Evolutionary conservation across 2,113 vertebrate species (phyloP).

Genomic region (Rhipidura dahli): DNA sequence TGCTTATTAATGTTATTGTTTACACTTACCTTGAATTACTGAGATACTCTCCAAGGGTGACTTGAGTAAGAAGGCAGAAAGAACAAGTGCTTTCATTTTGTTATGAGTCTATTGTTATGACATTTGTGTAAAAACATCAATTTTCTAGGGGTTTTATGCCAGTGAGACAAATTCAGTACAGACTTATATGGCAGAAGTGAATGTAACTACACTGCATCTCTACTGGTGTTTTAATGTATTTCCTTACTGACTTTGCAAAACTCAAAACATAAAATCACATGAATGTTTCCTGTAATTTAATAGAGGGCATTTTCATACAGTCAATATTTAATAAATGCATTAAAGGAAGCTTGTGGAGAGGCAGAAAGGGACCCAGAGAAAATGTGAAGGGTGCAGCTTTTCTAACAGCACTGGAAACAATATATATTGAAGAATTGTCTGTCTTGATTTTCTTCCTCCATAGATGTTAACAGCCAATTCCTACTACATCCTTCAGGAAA

Average conservation of each 20-base stretch:
- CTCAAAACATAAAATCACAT: conserved; percentile 13
- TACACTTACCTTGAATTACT: neutral
- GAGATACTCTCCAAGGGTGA: neutral
- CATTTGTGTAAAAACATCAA: neutral
- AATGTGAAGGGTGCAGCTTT: neutral
- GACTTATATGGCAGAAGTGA: neutral
- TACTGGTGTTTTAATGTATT: neutral
- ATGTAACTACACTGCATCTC: neutral
- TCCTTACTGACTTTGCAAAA: conserved; percentile 6
- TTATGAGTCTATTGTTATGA: neutral
- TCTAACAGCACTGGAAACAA: neutral
- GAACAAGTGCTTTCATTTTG: neutral
- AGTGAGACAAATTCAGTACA: neutral
- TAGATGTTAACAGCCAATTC: neutral
- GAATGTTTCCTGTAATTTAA: conserved; percentile 28
- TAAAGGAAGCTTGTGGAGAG: neutral
- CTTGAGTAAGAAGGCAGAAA: neutral
- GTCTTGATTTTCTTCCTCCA: neutral
- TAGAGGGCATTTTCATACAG: neutral
- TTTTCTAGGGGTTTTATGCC: neutral
- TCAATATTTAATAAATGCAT: conserved; percentile 40
- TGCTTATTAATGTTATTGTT: neutral
- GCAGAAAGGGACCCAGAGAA: neutral
- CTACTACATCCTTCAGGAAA: neutral
- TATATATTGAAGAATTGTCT: neutral